A percentile compares a stretch with the other conserved stretches of the same genome.
phyloP scores from a whole-genome alignment of 2,888 invertebrate species.

The Nebria salina region DNA sequence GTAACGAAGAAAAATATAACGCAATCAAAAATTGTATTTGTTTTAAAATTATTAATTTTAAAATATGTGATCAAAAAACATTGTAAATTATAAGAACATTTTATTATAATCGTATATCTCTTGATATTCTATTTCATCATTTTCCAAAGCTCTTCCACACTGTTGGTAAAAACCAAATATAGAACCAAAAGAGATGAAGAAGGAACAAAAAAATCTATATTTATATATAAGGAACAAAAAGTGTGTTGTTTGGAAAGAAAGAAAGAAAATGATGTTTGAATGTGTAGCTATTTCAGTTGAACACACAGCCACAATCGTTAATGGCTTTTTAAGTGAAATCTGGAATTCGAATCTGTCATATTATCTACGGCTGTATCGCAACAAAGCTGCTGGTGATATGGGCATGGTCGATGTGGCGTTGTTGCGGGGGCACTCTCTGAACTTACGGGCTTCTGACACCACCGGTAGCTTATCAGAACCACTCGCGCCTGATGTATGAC shows the following conservation, averaged over 20 bases:
- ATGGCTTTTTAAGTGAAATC: constrained; percentile 60
- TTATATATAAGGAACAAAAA: constrained; percentile 2
- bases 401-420: constrained; percentile 4
- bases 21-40: too few relatives aligned
- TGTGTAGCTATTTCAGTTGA: not conserved
- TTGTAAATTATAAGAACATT: too few relatives aligned
- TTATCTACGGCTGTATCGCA: constrained; percentile 40
- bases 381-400: constrained; percentile 13
- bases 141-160: not conserved
- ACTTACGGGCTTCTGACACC: constrained; percentile 2
- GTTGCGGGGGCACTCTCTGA: constrained; percentile 6
- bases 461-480: constrained; percentile 44
- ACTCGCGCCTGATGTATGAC: constrained; percentile 41
- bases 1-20: too few relatives aligned
- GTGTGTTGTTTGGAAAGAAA: not conserved
- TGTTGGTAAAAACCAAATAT: not conserved
- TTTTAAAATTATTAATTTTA: too few relatives aligned
- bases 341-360: constrained; percentile 57
- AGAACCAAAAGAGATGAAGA: not conserved
- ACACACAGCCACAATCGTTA: constrained; percentile 50
- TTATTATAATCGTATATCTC: not conserved
- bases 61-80: too few relatives aligned
- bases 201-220: not conserved
- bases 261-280: not conserved
- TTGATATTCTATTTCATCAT: constrained; percentile 6